Conservation (phyloP, 1,140 invertebrate genomes). For the Parapsyche elsis region DNA sequence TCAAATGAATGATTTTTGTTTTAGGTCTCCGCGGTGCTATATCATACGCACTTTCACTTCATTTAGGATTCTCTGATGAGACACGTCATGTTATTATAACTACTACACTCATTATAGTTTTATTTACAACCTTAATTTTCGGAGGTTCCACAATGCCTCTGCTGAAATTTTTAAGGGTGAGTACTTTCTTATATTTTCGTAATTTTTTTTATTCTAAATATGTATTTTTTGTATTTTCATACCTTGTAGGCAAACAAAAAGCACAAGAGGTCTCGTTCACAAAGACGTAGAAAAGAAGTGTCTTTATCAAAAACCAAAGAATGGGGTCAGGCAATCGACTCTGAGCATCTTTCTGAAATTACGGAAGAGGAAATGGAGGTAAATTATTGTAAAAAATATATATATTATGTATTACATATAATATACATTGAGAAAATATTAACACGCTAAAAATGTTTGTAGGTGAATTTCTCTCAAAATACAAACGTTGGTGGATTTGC, state of each 20-base stretch:
- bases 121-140: conserved; percentile 94
- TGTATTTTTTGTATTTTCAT: not conserved
- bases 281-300: conserved; percentile 84
- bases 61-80: conserved; percentile 94
- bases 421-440: conserved; percentile 18
- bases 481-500: conserved; percentile 85
- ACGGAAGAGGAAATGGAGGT: conserved; percentile 95
- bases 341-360: conserved; percentile 94
- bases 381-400: too few species aligned
- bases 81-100: conserved; percentile 96
- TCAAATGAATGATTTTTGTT: conserved; percentile 52
- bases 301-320: conserved; percentile 96
- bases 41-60: conserved; percentile 96
- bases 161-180: conserved; percentile 80
- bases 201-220: conserved; percentile 13
- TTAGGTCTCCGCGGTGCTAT: conserved; percentile 94
- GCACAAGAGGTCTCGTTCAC: conserved; percentile 70
- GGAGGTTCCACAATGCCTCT: conserved; percentile 98
- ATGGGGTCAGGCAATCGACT: conserved; percentile 96
- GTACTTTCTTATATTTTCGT: not conserved
- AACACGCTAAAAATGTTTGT: conserved; percentile 47
- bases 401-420: not conserved
- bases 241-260: conserved; percentile 73
- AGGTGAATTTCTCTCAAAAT: conserved; percentile 71
- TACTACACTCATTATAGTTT: conserved; percentile 95